Base-by-base conservation (phyloP, 2,113 vertebrate genomes). In the Gymnarchus niloticus region DNA sequence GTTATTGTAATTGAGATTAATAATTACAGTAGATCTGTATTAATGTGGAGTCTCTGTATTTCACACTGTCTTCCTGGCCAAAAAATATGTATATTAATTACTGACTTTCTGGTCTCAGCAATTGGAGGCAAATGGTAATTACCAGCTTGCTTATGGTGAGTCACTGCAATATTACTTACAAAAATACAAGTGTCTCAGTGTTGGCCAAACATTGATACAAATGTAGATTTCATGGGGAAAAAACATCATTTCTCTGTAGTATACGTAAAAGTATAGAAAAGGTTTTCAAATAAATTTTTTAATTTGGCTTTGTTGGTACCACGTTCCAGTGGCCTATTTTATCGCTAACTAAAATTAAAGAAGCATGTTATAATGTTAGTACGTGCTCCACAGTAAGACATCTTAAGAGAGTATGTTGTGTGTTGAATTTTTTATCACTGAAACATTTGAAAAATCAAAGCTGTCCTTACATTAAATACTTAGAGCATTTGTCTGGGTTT, bases 1-100 rank as follows among this genome's bases (percentile, higher is more conserved):
- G 61, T 90, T 82, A 91, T 91, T 91, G 91, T 91, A 93, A 92
- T 3, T n/a, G 48, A 81, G 44, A 25, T 80, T 14, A 80, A 14
- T 49, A 49, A 25, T 25, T 81, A 14, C 77, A 51, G 9, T 46
- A 81, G 8, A 49, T n/a, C 61, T 73, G 65, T 73, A 73, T 73
- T 41, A 73, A 73, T 6, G 1, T 41, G 4, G 10, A 73, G 3
- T 73, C 19, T 48, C n/a, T 44, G 46, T 49, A 81, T 81, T 48
- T 81, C 9, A 81, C 77, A 49, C 14, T 33, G 25, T 82, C 80
- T 48, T 54, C 51, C 51, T 54, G 17, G 48, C 80, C 51, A 82
- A 54, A 73, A 25, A 33, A 81, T n/a, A 33, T 82, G 25, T 37
- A 56, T 7, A 54, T 54, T 52, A 54, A 33, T 81, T 82, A 82